Conservation (phyloP, 2,113 vertebrate genomes). For the Aldabrachelys gigantea region DNA sequence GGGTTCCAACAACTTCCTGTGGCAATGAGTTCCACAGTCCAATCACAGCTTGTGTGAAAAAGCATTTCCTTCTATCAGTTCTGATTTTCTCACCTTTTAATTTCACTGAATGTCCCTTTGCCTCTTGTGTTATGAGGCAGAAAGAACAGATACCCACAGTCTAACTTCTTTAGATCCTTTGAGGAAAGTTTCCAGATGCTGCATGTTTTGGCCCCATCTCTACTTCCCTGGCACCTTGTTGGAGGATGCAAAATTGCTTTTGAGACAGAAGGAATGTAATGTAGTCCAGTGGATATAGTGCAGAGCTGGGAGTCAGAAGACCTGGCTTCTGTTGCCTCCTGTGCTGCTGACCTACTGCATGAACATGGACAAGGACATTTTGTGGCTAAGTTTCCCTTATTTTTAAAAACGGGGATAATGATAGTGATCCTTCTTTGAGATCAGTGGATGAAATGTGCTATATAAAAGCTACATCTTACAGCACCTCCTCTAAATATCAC, state of each 20-base stretch:
- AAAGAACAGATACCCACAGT: background rate
- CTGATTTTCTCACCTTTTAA: background rate
- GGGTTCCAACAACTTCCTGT: background rate
- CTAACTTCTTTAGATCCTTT: background rate
- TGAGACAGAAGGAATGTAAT: background rate
- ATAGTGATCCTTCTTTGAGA: background rate
- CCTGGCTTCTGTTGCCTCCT: background rate
- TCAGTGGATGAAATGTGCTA: background rate
- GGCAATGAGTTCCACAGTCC: background rate
- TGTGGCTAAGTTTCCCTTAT: background rate
- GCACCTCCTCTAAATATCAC: background rate
- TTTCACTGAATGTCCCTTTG: background rate
- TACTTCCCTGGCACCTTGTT: background rate
- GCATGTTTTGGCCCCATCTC: background rate
- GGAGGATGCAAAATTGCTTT: background rate
- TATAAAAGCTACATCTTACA: background rate
- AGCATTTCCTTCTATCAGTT: background rate
- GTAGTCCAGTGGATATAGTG: background rate
- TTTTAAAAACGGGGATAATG: background rate
- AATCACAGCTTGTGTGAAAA: background rate
- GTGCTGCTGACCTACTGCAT: background rate
- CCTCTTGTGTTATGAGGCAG: background rate
- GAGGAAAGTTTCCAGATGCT: background rate
- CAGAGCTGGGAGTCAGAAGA: background rate
- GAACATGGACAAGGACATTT: rapidly evolving